These are phyloP conservation scores for Sigmodon hispidus DNA, from an alignment of 2,113 vertebrate species.

Conservation along the genomic window DNA sequence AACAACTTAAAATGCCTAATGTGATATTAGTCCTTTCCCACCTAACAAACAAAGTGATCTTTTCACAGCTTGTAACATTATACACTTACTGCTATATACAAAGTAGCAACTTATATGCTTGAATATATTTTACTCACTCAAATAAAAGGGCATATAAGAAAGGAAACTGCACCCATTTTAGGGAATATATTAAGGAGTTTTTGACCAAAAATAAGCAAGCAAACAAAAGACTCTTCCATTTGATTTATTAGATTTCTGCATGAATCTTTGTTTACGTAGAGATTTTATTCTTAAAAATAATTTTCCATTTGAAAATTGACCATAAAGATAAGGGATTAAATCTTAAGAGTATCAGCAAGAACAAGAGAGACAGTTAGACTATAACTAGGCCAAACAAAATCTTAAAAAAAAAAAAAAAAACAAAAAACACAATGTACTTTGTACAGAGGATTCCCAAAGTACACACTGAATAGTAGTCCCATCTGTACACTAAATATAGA, in stretches of 20 bases:
- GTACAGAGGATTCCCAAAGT: conserved; percentile 46
- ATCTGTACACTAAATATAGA: conserved; percentile 13
- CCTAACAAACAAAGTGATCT: neutral
- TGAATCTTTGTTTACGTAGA: neutral
- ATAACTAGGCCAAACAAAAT: neutral
- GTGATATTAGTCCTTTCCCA: neutral
- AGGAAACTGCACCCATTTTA: conserved; percentile 1
- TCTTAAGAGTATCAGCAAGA: neutral
- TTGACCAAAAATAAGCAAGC: neutral
- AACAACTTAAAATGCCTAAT: conserved; percentile 35
- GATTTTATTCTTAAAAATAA: conserved; percentile 54
- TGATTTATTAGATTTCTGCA: conserved; percentile 22
- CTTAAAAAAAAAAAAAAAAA: no score
- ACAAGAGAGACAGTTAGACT: neutral
- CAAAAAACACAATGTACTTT: conserved; percentile 10
- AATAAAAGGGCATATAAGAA: neutral
- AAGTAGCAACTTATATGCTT: conserved; percentile 33
- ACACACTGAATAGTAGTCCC: neutral
- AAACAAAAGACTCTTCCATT: neutral
- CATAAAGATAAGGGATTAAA: conserved; percentile 8
- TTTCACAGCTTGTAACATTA: neutral
- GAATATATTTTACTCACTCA: conserved; percentile 17
- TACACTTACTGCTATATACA: neutral
- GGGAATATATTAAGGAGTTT: neutral
- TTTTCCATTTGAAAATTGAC: conserved; percentile 49